Base-by-base conservation (phyloP, 2,797 vertebrate species). In the Sphenodon punctatus region DNA sequence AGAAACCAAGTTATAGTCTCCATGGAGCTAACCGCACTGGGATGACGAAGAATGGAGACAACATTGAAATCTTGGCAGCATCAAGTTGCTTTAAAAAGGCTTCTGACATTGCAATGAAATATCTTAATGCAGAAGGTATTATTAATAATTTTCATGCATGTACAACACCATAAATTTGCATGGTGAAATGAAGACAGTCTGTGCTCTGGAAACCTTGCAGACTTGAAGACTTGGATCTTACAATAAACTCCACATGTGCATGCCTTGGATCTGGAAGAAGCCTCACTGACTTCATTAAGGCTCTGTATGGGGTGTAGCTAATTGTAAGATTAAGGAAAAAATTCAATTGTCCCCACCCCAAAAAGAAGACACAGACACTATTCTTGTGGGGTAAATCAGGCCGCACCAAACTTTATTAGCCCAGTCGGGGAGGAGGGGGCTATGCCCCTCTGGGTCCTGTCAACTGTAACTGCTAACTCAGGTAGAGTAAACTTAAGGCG, bases 51-150 rank as follows among this genome's bases (percentile, higher is more conserved):
- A 48, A 8, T 3, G 30, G 49, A 66, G 22, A 6, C 12, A n/a
- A 1, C n/a, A 0, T 2, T 6, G 22, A 25, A 65, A 17, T 7
- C 39, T 41, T 63, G 38, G 2, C 11, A 51, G 9, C 49, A 19
- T n/a, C 22, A 67, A 36, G 10, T 25, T 20, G 36, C 66, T 51
- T 23, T 7, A 16, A 10, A 51, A 38, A n/a, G n/a, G 20, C n/a
- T 67, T 34, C 66, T 30, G 23, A 17, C 32, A 20, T 10, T 27
- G 25, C 12, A 23, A 32, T n/a, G 22, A 38, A 51, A 0, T 49
- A 11, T 67, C 43, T 10, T 67, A 30, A 39, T 12, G 10, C 4
- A 2, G 23, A 22, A 53, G 9, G 16, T 46, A 48, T 3, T 45
- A 13, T 8, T 22, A 3, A 17, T 55, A 48, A n/a, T 48, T 76